Percentiles rank a stretch among this genome's conserved stretches.
Conservation (phyloP, 2,888 invertebrate genomes). For the Drosophila gaucha region DNA sequence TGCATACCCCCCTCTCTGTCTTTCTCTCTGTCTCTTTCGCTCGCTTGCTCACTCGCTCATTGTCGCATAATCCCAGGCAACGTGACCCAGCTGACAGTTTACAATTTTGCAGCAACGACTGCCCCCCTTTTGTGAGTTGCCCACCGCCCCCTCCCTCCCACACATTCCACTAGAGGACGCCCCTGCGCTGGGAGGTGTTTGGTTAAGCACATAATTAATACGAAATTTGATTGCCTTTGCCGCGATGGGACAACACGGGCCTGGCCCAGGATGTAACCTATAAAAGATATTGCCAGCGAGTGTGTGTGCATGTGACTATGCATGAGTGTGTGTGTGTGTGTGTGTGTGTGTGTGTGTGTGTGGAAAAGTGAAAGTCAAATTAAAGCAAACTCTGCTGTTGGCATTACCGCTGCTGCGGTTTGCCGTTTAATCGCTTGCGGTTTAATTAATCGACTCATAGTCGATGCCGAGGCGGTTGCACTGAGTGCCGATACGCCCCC, state of each 20-base stretch:
- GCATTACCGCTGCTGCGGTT: conserved; percentile 48
- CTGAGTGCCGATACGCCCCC: background rate
- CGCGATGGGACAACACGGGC: conserved; percentile 58
- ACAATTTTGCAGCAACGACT: conserved; percentile 56
- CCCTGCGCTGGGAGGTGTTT: conserved; percentile 59
- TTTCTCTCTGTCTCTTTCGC: conserved; percentile 17
- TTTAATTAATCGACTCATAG: conserved; percentile 75
- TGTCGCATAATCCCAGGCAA: conserved; percentile 59
- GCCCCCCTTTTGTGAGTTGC: background rate
- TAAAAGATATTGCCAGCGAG: conserved; percentile 17
- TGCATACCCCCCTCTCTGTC: conserved; percentile 30
- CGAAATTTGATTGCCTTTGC: conserved; percentile 77
- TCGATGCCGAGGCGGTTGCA: conserved; percentile 18
- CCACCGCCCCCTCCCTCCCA: background rate
- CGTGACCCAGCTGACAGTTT: conserved; percentile 62
- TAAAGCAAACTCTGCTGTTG: conserved; percentile 61
- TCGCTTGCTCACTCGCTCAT: conserved; percentile 27
- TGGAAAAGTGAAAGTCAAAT: conserved; percentile 66
- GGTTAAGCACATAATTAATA: conserved; percentile 78
- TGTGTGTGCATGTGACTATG: background rate
- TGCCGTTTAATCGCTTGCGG: conserved; percentile 74
- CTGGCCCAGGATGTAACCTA: conserved; percentile 16
- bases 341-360: conserved; percentile 10
- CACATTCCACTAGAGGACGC: background rate
- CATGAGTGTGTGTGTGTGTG: background rate